Evolutionary conservation across 2,888 invertebrate species (phyloP), one percentile per base, ranked within the genome.

Genomic region (Caenorhabditis macrosperma): DNA sequence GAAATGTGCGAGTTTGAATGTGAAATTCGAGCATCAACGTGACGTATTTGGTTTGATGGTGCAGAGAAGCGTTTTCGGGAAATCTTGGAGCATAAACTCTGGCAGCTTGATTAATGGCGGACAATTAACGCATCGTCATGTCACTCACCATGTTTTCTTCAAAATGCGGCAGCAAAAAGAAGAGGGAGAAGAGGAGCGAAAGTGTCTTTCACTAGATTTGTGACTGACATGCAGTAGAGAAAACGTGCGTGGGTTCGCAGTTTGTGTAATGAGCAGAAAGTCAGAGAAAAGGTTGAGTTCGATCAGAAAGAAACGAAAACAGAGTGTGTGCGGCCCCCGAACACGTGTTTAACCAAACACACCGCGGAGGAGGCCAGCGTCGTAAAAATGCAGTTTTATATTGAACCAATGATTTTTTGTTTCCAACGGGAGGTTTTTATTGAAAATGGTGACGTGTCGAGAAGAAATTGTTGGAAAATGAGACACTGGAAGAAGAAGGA

Each of bases 221-320:
- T 33, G 38, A 74, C 48, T 74, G 74, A 64, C 74, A 64, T 50
- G 41, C 12, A 59, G 74, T 74, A 26, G 41, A 50, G 24, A 63
- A 64, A 74, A 50, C 48, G 54, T 22, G 50, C 35, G 55, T 74
- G 38, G 59, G 64, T 64, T 74, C 46, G 41, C 33, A 24, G 44
- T 46, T 33, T 55, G 74, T 74, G 74, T 74, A 74, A 74, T 38
- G 57, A 59, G 48, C 52, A 44, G 46, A 54, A 55, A 33, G 59
- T 24, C 3, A 64, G 35, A 64, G 50, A 64, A 38, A 64, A 63
- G 46, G 48, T 59, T 74, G 64, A 64, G 57, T 59, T 26, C 17
- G 57, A 33, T 57, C 24, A 57, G 46, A 50, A n/a, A 64, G 64
- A 74, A 74, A 64, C 59, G 64, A 74, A 74, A 74, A 74, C 64